These are phyloP conservation scores for Drosophila paulistorum DNA, from an alignment of 1,140 invertebrate genomes.

Conservation along the genomic window DNA sequence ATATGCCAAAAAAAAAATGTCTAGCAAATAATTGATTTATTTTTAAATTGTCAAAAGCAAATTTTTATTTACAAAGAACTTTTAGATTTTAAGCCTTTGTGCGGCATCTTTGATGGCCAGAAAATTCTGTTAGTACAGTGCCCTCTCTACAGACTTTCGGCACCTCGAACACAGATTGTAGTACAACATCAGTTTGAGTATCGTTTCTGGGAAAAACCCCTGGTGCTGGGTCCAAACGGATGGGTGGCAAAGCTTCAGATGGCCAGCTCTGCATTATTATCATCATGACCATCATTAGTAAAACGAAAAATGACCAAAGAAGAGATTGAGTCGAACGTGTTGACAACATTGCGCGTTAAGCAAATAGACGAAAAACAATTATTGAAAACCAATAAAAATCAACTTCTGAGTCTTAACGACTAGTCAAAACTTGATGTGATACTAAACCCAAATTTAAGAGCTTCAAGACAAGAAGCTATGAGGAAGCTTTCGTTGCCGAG, in stretches of 20 bases:
- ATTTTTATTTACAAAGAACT: neutral
- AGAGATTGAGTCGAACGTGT: neutral
- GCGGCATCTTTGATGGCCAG: conserved; percentile 27
- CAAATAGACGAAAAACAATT: neutral
- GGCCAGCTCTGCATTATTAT: neutral
- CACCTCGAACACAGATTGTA: conserved; percentile 27
- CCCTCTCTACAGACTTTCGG: conserved; percentile 22
- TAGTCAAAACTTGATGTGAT: neutral
- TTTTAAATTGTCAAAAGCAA: neutral
- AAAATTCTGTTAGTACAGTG: neutral
- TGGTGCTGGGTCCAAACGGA: neutral
- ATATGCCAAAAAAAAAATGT: too few relatives aligned
- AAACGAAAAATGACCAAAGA: neutral
- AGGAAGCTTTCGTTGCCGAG: conserved; percentile 24
- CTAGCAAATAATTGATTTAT: too few relatives aligned
- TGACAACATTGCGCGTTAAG: neutral
- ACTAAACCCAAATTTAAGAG: conserved; percentile 20
- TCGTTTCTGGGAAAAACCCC: neutral
- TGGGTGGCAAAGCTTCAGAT: conserved; percentile 11
- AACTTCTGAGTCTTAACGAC: neutral
- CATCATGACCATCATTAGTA: neutral
- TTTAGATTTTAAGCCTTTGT: conserved; percentile 15
- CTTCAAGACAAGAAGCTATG: neutral
- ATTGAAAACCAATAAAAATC: neutral
- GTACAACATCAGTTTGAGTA: neutral